A percentile compares a stretch with the other conserved stretches of the same genome.
Conservation (phyloP, 1,140 invertebrate species). For the Arion vulgaris region DNA sequence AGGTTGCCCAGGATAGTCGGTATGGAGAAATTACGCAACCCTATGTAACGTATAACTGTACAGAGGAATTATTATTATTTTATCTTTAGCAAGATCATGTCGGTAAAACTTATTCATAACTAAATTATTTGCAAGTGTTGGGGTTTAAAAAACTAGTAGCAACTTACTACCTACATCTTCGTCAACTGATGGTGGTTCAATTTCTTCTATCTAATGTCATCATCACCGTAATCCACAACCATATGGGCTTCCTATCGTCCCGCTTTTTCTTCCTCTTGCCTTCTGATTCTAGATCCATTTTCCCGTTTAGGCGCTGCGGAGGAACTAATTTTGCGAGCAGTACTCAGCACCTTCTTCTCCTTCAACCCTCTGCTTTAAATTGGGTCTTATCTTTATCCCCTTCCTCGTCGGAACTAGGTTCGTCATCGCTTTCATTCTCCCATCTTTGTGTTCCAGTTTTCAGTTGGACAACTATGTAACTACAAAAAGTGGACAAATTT, state of each 20-base stretch:
- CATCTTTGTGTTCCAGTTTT: conserved; percentile 12
- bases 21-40: no score
- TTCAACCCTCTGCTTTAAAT: background rate
- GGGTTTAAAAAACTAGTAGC: no score
- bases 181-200: no score
- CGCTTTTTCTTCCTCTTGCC: background rate
- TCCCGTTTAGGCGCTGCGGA: background rate
- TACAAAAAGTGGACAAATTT: no score
- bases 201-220: background rate
- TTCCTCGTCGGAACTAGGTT: conserved; percentile 21
- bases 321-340: background rate
- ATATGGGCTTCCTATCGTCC: background rate
- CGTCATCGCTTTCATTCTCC: conserved; percentile 2
- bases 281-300: background rate
- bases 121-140: no score
- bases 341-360: conserved; percentile 2
- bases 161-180: no score
- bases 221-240: background rate
- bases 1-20: no score
- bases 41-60: no score
- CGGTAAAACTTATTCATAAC: no score
- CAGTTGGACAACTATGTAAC: conserved; percentile 19
- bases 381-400: background rate
- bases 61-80: no score
- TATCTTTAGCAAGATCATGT: no score